Base-by-base conservation (phyloP, 2,888 invertebrate genomes). In the Ophraella communa region DNA sequence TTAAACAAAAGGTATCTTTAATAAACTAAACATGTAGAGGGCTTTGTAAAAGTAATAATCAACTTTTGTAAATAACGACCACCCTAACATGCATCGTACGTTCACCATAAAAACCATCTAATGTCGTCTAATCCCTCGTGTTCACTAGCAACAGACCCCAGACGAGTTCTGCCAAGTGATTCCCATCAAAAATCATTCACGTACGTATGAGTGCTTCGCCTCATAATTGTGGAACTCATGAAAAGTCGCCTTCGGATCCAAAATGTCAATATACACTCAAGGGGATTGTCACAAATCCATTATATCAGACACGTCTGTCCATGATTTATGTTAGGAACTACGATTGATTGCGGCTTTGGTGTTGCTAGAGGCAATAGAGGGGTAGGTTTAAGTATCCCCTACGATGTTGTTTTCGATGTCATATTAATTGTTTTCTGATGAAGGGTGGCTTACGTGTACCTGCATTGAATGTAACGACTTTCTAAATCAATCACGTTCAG, bases 251-350 rank as follows among this genome's bases (percentile, higher is more conserved):
- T 17, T n/a, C 17, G 47, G 33, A 33, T 33, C 35, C 35, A 35
- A 35, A 47, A 47, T 35, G 57, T 57, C 57, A 47, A 57, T 47
- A 57, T 33, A 47, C 47, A 57, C 45, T 57, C 47, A 14, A 8
- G 53, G 64, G 60, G 54, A 51, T 60, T 59, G 55, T 64, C 64
- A 59, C 64, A 64, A 55, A 64, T 64, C 64, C 47, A 59, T 64
- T 59, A 59, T 59, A 54, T 20, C 58, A 63, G 54, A 35, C 60
- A 64, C 62, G 60, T 59, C 64, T 68, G 70, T 68, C 67, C 68
- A 70, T 73, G 71, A 73, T 73, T 69, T 73, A 73, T 73, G 64
- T 65, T 64, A 61, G 68, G 71, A 70, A 69, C 69, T 67, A 66
- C 69, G 71, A 73, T 68, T 64, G 69, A 68, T 66, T 63, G 66